Evolutionary conservation across 1,140 invertebrate species (phyloP).

Genomic region (Octopus bimaculoides): DNA sequence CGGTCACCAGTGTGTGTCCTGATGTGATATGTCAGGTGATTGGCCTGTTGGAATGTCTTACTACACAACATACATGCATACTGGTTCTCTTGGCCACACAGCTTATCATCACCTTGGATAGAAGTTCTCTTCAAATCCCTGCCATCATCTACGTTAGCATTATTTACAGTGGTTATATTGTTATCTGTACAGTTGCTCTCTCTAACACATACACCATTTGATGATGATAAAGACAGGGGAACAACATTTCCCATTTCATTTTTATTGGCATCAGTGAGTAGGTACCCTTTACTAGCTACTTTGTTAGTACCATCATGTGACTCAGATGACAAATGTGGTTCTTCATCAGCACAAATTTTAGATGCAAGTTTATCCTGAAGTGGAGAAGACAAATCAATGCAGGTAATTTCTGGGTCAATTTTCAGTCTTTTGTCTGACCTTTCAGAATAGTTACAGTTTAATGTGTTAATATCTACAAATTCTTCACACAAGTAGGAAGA

Average conservation of each 20-base stretch:
- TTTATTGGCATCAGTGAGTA: too few species aligned
- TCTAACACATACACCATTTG: too few species aligned
- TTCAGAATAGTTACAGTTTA: not conserved
- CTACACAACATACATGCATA: not conserved
- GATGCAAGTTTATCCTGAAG: too few species aligned
- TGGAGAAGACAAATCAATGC: not conserved
- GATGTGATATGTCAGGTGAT: constrained; percentile 18
- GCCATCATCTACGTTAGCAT: too few species aligned
- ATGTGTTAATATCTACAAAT: not conserved
- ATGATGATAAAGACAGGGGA: too few species aligned
- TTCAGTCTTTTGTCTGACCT: not conserved
- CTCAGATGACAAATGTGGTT: too few species aligned
- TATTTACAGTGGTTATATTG: too few species aligned
- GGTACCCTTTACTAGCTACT: too few species aligned
- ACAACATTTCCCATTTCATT: too few species aligned
- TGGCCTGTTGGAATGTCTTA: not conserved
- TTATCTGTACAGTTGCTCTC: too few species aligned
- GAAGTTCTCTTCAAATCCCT: not conserved
- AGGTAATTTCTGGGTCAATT: not conserved
- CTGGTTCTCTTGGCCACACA: not conserved
- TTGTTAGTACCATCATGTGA: too few species aligned
- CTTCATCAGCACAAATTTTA: too few species aligned
- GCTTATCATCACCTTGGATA: not conserved
- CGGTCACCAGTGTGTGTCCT: constrained; percentile 27
- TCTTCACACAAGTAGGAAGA: not conserved